phyloP scores from a whole-genome alignment of 1,140 invertebrate species.

The Drosophila setifemur region DNA sequence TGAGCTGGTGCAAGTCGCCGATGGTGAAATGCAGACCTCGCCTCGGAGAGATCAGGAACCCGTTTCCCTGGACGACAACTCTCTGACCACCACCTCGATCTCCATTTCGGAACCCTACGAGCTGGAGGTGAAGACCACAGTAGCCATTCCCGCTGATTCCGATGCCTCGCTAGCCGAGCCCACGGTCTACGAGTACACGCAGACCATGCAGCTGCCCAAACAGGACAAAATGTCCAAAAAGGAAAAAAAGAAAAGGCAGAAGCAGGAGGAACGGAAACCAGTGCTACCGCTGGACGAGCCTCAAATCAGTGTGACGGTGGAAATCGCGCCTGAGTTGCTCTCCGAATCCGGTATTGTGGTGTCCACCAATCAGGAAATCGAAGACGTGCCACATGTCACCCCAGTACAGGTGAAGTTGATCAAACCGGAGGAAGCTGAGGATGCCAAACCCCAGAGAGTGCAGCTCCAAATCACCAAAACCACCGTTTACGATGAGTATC shows the following conservation, averaged over 20 bases:
- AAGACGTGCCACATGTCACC: slow-evolving; percentile 46
- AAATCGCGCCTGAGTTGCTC: slow-evolving; percentile 59
- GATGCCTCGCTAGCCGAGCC: slow-evolving; percentile 69
- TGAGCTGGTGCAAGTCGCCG: slow-evolving; percentile 65
- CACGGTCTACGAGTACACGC: slow-evolving; percentile 69
- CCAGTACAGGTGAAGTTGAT: slow-evolving; percentile 16
- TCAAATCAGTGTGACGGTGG: slow-evolving; percentile 71
- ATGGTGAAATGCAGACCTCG: slow-evolving; percentile 83
- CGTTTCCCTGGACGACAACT: slow-evolving; percentile 52
- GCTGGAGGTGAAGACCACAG: slow-evolving; percentile 85
- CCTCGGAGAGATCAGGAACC: slow-evolving; percentile 68
- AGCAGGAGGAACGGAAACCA: slow-evolving; percentile 3
- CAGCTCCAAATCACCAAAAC: slow-evolving; percentile 78
- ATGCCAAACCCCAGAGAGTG: slow-evolving; percentile 46
- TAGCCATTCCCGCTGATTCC: slow-evolving; percentile 84
- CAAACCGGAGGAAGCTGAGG: slow-evolving; percentile 9
- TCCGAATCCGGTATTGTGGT: slow-evolving; percentile 61
- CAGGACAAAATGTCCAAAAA: slow-evolving; percentile 50
- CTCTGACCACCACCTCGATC: slow-evolving; percentile 76
- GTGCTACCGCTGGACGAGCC: slow-evolving; percentile 30
- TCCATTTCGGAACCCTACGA: slow-evolving; percentile 85
- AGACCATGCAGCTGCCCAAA: slow-evolving; percentile 74
- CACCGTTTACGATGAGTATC: slow-evolving; percentile 72
- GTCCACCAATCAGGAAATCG: slow-evolving; percentile 61
- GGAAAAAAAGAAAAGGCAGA: slow-evolving; percentile 32